Evolutionary conservation across 2,797 vertebrate genomes (phyloP).

Genomic region (Buceros bicornis): DNA sequence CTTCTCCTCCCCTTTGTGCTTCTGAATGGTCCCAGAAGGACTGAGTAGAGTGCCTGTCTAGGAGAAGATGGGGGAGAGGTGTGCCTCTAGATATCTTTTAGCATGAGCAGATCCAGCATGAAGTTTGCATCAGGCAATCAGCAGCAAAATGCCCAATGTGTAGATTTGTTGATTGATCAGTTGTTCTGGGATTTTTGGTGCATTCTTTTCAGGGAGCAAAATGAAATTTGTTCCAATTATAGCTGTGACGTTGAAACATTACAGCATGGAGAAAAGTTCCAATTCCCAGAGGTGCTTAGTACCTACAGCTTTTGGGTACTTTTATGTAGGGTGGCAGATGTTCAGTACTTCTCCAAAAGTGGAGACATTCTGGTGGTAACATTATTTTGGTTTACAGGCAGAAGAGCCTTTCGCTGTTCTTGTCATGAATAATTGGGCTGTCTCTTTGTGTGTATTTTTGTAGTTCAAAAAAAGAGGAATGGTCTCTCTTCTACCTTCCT

Average conservation of each 20-base stretch:
- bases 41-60: not conserved
- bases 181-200: not conserved
- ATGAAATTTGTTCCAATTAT: not conserved
- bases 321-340: not conserved
- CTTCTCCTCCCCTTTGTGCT: not conserved
- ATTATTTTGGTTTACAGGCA: not conserved
- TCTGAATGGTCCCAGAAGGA: not conserved
- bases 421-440: not conserved
- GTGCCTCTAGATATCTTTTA: not conserved
- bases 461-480: constrained; percentile 75
- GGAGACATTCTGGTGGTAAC: not conserved
- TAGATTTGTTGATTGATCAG: not conserved
- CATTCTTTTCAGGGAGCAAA: not conserved
- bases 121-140: not conserved
- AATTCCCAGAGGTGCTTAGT: not conserved
- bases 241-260: not conserved
- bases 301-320: not conserved
- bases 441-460: constrained; percentile 11
- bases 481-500: constrained; percentile 75
- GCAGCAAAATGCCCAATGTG: not conserved
- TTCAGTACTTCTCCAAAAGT: not conserved
- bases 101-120: not conserved
- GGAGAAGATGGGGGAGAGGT: not conserved
- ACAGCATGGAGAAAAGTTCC: not conserved
- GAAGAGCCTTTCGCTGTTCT: not conserved